Conservation (phyloP, 1,140 invertebrate species). For the Nasonia giraulti region DNA sequence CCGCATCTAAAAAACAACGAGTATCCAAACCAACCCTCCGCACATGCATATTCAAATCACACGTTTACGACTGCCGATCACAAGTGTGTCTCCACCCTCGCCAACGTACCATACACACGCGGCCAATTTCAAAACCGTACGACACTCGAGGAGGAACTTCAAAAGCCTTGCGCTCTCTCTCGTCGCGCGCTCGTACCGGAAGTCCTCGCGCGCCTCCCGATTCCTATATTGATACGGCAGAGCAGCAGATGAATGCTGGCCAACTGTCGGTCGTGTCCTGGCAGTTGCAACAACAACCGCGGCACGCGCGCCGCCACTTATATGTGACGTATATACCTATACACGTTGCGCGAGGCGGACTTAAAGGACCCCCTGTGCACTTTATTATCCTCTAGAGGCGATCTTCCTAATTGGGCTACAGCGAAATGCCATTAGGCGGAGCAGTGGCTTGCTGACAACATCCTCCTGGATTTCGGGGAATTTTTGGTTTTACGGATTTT, state of each 20-base stretch:
- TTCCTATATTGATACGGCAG: too few relatives aligned
- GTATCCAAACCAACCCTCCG: too few relatives aligned
- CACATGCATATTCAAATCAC: too few relatives aligned
- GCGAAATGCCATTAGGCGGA: constrained; percentile 49
- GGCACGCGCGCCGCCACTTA: constrained; percentile 58
- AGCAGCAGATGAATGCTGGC: constrained; percentile 12
- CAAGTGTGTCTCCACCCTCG: too few relatives aligned
- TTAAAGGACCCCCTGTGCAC: constrained; percentile 54
- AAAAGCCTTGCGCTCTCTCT: neutral
- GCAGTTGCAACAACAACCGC: constrained; percentile 66
- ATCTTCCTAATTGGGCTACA: constrained; percentile 53
- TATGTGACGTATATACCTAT: neutral
- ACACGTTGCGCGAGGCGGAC: constrained; percentile 7
- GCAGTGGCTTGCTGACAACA: neutral
- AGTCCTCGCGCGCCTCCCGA: neutral
- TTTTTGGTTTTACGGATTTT: constrained; percentile 7
- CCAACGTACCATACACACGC: neutral
- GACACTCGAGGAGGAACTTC: neutral
- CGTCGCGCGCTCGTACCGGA: neutral
- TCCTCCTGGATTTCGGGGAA: neutral
- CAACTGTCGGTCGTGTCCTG: constrained; percentile 58
- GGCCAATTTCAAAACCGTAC: too few relatives aligned
- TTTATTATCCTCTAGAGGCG: constrained; percentile 52
- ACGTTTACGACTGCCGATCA: too few relatives aligned
- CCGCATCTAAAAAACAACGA: too few relatives aligned